A percentile compares a stretch with the other conserved stretches of the same genome.
Evolutionary conservation across 1,140 invertebrate species (phyloP).

Genomic region (Geopemphigus sp.): DNA sequence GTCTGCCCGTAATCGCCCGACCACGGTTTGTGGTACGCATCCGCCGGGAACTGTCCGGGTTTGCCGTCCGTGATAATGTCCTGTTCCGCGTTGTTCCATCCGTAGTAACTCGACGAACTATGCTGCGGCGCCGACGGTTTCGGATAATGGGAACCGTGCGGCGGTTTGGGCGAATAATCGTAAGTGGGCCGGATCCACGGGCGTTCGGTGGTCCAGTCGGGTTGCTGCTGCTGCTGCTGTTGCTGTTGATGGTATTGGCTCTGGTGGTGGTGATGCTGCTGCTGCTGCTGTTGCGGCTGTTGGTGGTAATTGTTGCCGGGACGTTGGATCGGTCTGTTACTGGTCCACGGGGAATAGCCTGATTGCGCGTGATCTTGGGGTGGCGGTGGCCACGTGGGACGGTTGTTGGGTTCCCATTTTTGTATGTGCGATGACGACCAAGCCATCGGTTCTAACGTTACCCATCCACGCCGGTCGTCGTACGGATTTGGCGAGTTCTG

Average conservation of each 20-base stretch:
- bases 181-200: constrained; percentile 55
- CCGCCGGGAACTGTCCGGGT: constrained; percentile 65
- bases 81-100: constrained; percentile 54
- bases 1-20: constrained; percentile 32
- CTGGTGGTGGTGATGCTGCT: background rate
- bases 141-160: constrained; percentile 10
- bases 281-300: constrained; percentile 53
- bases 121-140: constrained; percentile 38
- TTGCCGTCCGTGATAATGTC: constrained; percentile 68
- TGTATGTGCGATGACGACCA: constrained; percentile 77
- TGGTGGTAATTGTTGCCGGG: constrained; percentile 24
- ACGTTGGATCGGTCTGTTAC: constrained; percentile 22
- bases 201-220: constrained; percentile 53
- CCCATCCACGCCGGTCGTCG: constrained; percentile 72
- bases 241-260: constrained; percentile 52
- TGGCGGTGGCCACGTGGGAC: constrained; percentile 55
- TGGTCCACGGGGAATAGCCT: constrained; percentile 10
- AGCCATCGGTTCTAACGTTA: constrained; percentile 71
- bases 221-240: constrained; percentile 51
- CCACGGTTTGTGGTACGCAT: constrained; percentile 55
- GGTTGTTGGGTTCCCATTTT: constrained; percentile 66
- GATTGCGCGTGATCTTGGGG: constrained; percentile 48
- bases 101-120: constrained; percentile 54
- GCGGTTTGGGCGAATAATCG: constrained; percentile 51
- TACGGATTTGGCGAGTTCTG: constrained; percentile 60